phyloP scores from a whole-genome alignment of 2,113 vertebrate species.

The Otus sunia region DNA sequence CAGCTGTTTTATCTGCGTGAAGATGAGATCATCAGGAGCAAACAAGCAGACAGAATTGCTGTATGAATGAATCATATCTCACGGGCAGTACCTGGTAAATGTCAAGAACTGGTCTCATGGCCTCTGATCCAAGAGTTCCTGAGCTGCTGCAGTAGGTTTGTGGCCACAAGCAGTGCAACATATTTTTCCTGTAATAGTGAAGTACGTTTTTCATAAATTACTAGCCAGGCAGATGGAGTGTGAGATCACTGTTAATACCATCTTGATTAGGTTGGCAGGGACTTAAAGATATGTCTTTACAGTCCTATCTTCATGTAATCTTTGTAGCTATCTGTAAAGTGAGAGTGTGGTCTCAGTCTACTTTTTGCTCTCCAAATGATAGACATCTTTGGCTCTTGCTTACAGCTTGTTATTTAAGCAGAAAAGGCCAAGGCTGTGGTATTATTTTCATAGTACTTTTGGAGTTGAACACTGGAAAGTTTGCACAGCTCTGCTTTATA shows the following conservation, averaged over 20 bases:
- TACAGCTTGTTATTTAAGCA: slow-evolving; percentile 57
- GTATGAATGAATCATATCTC: slow-evolving; percentile 14
- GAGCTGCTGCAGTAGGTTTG: slow-evolving; percentile 53
- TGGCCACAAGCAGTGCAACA: slow-evolving; percentile 53
- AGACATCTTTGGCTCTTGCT: slow-evolving; percentile 63
- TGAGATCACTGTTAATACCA: slow-evolving; percentile 73
- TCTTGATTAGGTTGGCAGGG: slow-evolving; percentile 71
- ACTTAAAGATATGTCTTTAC: slow-evolving; percentile 67
- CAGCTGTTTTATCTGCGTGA: background rate
- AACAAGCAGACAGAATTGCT: background rate
- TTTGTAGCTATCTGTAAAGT: slow-evolving; percentile 66
- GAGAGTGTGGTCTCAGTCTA: slow-evolving; percentile 54
- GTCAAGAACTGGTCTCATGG: background rate
- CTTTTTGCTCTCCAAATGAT: slow-evolving; percentile 62
- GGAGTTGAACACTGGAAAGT: background rate
- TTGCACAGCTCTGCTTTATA: background rate
- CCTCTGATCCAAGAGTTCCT: slow-evolving; percentile 45
- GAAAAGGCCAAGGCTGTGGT: slow-evolving; percentile 53
- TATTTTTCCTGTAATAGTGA: slow-evolving; percentile 66
- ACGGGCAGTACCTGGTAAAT: slow-evolving; percentile 43
- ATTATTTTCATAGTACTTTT: slow-evolving; percentile 1
- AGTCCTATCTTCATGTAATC: slow-evolving; percentile 67
- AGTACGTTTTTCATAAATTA: slow-evolving; percentile 64
- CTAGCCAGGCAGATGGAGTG: slow-evolving; percentile 71
- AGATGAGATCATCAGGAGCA: background rate